Percentiles rank a stretch among this genome's conserved stretches.
Conservation (phyloP, 2,113 vertebrate species). For the Pachypanchax playfairii region DNA sequence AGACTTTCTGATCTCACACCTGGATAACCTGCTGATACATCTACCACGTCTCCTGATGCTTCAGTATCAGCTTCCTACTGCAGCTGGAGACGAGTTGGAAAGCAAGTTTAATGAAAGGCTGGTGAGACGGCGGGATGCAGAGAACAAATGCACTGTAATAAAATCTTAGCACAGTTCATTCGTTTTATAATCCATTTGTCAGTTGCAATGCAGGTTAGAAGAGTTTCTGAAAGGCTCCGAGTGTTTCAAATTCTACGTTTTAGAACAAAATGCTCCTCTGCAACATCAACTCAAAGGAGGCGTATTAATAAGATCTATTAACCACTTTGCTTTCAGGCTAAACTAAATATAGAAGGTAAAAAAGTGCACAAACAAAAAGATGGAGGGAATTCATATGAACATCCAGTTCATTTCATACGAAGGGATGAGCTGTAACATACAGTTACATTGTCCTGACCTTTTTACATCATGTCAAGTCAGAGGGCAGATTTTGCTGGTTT, state of each 20-base stretch:
- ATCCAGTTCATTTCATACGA: no score
- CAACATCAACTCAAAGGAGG: conserved; percentile 4
- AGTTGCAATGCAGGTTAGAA: conserved; percentile 21
- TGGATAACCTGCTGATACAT: conserved; percentile 4
- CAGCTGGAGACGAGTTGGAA: neutral
- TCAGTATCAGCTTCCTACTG: conserved; percentile 20
- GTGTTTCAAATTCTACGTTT: conserved; percentile 23
- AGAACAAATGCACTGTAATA: conserved; percentile 6
- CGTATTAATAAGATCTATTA: conserved; percentile 18
- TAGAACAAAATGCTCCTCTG: conserved; percentile 15
- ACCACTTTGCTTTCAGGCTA: conserved; percentile 6
- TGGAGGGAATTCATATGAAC: conserved; percentile 8
- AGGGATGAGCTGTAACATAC: neutral
- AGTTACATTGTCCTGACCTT: neutral
- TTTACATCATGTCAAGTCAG: neutral
- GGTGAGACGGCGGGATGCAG: neutral
- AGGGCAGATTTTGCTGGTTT: neutral
- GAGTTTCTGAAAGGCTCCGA: conserved; percentile 9
- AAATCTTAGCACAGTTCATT: conserved; percentile 8
- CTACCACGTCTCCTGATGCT: conserved; percentile 32
- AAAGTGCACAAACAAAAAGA: neutral
- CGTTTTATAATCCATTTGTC: conserved; percentile 38
- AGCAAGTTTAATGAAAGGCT: neutral
- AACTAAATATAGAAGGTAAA: conserved; percentile 33
- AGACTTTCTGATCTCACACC: conserved; percentile 20